Conservation (phyloP, 2,113 vertebrate genomes). For the Campylorhamphus procurvoides region DNA sequence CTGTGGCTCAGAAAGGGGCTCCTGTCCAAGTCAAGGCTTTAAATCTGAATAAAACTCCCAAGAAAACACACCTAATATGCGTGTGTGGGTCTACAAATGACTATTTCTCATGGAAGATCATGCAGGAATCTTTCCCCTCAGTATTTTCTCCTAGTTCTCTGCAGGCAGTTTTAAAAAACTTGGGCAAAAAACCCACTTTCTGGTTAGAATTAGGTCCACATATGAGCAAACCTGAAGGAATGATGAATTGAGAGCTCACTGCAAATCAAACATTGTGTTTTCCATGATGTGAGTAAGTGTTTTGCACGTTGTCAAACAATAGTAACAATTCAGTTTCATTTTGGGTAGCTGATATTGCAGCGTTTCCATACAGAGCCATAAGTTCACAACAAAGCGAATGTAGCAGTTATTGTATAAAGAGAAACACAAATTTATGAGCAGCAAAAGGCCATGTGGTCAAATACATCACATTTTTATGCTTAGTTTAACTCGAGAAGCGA, state of each 20-base stretch:
- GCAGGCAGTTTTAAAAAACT: not conserved
- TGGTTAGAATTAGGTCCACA: not conserved
- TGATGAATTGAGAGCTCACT: not conserved
- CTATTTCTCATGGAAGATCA: not conserved
- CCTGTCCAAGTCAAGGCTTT: not conserved
- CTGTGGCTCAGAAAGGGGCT: not conserved
- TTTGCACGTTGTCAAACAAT: not conserved
- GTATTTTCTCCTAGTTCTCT: not conserved
- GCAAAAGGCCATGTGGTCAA: not conserved
- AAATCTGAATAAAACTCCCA: not conserved
- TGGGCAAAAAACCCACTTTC: not conserved
- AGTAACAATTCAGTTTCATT: not conserved
- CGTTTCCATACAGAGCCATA: not conserved
- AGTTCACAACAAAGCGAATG: not conserved
- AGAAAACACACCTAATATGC: fast-evolving
- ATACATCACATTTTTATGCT: not conserved
- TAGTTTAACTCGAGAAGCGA: not conserved
- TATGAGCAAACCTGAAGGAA: not conserved
- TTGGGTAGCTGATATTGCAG: not conserved
- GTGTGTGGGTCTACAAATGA: not conserved
- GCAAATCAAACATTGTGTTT: not conserved
- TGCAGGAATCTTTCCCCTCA: not conserved
- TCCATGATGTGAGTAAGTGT: not conserved
- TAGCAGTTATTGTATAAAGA: not conserved
- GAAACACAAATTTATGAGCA: not conserved